Percentiles rank a stretch among this genome's conserved stretches.
Evolutionary conservation across 2,797 vertebrate genomes (phyloP).

Genomic region (Avahi laniger): DNA sequence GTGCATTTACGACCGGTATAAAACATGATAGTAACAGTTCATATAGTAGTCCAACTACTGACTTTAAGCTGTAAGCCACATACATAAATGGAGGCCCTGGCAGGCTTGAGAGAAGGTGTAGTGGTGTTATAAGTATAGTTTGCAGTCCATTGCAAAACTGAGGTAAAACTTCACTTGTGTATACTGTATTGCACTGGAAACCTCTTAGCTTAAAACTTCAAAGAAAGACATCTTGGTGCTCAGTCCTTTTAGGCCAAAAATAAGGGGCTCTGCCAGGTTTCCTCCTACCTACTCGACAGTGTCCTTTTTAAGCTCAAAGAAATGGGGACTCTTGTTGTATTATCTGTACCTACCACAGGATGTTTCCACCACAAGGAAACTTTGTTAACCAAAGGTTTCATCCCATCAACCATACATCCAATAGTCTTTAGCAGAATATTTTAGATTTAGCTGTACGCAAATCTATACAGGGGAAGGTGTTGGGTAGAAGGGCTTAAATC

Average conservation of each 20-base stretch:
- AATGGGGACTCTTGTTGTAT: conserved; percentile 88
- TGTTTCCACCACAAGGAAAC: conserved; percentile 88
- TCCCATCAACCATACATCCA: conserved; percentile 88
- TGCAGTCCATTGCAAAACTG: conserved; percentile 92
- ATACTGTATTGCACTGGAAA: conserved; percentile 90
- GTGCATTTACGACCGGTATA: conserved; percentile 94
- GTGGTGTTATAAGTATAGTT: conserved; percentile 89
- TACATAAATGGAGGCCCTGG: conserved; percentile 91
- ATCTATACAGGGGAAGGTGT: conserved; percentile 87
- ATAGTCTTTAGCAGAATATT: conserved; percentile 89
- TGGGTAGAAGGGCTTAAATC: conserved; percentile 89
- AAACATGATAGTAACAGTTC: conserved; percentile 96
- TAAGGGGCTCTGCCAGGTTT: conserved; percentile 89
- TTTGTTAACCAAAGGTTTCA: conserved; percentile 87
- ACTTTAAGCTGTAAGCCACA: conserved; percentile 93
- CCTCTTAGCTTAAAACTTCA: conserved; percentile 91
- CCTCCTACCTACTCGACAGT: conserved; percentile 90
- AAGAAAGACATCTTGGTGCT: conserved; percentile 89
- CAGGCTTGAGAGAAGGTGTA: conserved; percentile 91
- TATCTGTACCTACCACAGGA: conserved; percentile 92
- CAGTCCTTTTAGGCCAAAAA: conserved; percentile 93
- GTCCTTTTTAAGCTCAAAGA: conserved; percentile 90
- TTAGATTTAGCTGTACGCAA: conserved; percentile 87
- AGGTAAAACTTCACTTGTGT: conserved; percentile 87
- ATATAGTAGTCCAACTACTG: conserved; percentile 97